Evolutionary conservation across 2,797 vertebrate species (phyloP), one percentile per base, ranked within the genome.

Genomic region (Eospalax fontanierii): DNA sequence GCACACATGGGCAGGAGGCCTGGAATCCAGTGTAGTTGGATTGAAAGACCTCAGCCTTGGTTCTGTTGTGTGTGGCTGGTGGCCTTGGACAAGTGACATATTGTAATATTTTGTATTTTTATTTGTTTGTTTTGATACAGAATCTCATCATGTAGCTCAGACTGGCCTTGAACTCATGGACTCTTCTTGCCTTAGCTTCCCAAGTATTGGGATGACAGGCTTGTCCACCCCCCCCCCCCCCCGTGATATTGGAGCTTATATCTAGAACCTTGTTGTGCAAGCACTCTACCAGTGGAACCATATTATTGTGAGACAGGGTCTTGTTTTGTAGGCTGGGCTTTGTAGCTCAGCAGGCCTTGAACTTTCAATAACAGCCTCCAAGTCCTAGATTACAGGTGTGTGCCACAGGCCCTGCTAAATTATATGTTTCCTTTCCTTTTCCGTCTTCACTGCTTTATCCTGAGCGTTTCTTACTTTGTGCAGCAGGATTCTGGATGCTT

Each of bases 401-500:
- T 15, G 15, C 38, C 35, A 40, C 50, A 59, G 68, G 70, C 26
- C 35, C 68, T 85, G 83, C 50, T 71, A 86, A 86, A 18, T 24
- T 57, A 21, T 28, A 7, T 26, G n/a, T 24, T 14, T 76, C 9
- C 24, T 40, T 21, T 63, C 28, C 1, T 15, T 2, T 26, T 8
- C 18, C 30, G 10, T 6, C 4, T 16, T 11, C 4, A 15, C 22
- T 2, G 12, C 0, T 14, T 57, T 61, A 35, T 21, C 10, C 33
- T 54, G 50, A 57, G 0, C 19, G 46, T 61, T 35, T 19, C 15
- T 35, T 54, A 50, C 65, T 63, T 83, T 59, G 2, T 68, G 71
- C n/a, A 70, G 38, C 59, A 33, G n/a, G 46, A 14, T 75, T 57
- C 71, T 8, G 61, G 84, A 66, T 76, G 2, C 50, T 18, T 68